Base-by-base conservation (phyloP, 2,797 vertebrate species). In the Gymnopithys bicolor region DNA sequence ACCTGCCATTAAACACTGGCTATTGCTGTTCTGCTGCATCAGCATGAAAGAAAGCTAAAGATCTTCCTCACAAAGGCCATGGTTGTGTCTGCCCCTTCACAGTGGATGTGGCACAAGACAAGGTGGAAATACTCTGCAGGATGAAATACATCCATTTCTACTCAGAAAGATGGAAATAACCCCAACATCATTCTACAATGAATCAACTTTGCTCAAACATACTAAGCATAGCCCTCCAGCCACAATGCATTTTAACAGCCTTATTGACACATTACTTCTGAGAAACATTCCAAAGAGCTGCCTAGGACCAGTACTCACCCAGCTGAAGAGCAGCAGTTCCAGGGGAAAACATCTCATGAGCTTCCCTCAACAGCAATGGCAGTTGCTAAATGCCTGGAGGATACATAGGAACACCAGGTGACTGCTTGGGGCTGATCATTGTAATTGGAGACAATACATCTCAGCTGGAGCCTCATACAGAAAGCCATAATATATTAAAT, bases 331-430 rank as follows among this genome's bases (percentile, higher is more conserved):
- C 8, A 68, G 32, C 19, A 33, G 3, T 0, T 49, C 39, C 18
- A 1, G 19, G 60, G 6, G 13, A 3, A 13, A 62, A 22, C 49
- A 33, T 7, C 48, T 19, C 28, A 13, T 24, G 17, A 69, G 1
- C 17, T 15, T 3, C 9, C 21, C 7, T 8, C 13, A 37, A 2
- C 4, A 55, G 3, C 2, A 19, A 32, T 0, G 0, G 0, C 1
- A 0, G 0, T 2, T 41, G 0, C 0, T 3, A 10, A 4, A 1
- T 13, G 4, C 19, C 11, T 21, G 4, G 14, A n/a, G 3, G 6
- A 2, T 45, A 24, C 35, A 23, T 15, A 45, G 37, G 32, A 22
- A 35, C 45, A 70, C 8, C 33, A 49, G 52, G 33, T 41, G 33
- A 28, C 60, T 33, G 4, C 11, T 27, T 68, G 30, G 52, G n/a